These are phyloP conservation scores for Lasioglossum villosulum DNA, from an alignment of 2,888 invertebrate species.

Conservation along the genomic window DNA sequence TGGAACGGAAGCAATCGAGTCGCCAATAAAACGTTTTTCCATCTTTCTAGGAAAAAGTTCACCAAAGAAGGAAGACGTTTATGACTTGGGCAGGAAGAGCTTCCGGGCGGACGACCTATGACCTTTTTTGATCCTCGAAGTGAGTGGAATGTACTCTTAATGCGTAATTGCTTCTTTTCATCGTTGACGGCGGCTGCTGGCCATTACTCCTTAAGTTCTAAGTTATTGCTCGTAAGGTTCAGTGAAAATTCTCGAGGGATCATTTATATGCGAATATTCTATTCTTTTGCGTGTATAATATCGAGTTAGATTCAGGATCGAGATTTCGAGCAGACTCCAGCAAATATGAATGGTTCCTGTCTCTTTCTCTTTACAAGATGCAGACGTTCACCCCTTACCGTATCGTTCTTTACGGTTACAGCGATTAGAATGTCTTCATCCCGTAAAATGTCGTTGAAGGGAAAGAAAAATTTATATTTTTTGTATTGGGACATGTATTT, in stretches of 20 bases:
- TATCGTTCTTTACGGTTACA: too few relatives aligned
- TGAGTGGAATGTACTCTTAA: neutral
- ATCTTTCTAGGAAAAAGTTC: neutral
- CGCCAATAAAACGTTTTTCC: neutral
- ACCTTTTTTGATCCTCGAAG: neutral
- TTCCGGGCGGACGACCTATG: conserved; percentile 6
- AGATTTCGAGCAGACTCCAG: too few relatives aligned
- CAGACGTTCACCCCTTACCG: too few relatives aligned
- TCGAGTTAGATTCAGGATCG: neutral
- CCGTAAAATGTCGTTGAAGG: too few relatives aligned
- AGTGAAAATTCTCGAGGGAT: neutral
- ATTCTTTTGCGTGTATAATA: neutral
- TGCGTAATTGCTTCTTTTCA: neutral
- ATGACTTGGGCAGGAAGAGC: neutral
- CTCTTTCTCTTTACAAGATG: neutral
- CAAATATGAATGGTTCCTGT: too few relatives aligned
- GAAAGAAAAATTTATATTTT: too few relatives aligned
- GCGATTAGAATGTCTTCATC: too few relatives aligned
- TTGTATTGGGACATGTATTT: too few relatives aligned
- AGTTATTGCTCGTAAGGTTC: neutral
- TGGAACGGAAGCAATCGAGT: too few relatives aligned
- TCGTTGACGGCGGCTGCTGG: neutral
- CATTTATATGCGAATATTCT: neutral
- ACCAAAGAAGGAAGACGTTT: neutral
- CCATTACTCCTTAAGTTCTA: neutral